Percentiles rank a stretch among this genome's conserved stretches.
phyloP scores from a whole-genome alignment of 2,888 invertebrate species.

The Scaptodrosophila latifasciaeformis region DNA sequence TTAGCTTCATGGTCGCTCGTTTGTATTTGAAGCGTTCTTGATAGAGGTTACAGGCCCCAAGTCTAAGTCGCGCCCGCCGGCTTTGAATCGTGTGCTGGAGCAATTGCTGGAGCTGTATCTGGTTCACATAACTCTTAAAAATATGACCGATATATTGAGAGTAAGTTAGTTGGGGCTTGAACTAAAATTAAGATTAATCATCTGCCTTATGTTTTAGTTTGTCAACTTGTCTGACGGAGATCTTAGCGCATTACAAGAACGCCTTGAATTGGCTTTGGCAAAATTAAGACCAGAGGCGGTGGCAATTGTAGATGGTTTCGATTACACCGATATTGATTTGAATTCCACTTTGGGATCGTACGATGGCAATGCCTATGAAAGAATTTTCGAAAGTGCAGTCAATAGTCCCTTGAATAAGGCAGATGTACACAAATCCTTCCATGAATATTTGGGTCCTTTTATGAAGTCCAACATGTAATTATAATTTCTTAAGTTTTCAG shows the following conservation, averaged over 20 bases:
- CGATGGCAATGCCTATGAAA: slow-evolving; percentile 90
- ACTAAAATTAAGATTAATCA: not conserved
- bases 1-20: slow-evolving; percentile 88
- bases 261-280: slow-evolving; percentile 82
- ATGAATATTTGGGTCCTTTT: slow-evolving; percentile 81
- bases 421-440: slow-evolving; percentile 83
- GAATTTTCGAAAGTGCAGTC: slow-evolving; percentile 85
- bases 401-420: slow-evolving; percentile 88
- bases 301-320: slow-evolving; percentile 93
- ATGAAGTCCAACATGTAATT: slow-evolving; percentile 79
- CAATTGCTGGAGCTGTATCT: slow-evolving; percentile 86
- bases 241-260: slow-evolving; percentile 77
- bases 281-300: slow-evolving; percentile 91
- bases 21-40: slow-evolving; percentile 85
- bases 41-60: slow-evolving; percentile 81
- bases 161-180: slow-evolving; percentile 76
- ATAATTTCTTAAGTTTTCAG: too few relatives aligned
- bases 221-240: slow-evolving; percentile 58
- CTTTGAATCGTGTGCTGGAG: slow-evolving; percentile 80
- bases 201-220: slow-evolving; percentile 43
- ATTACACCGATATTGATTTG: slow-evolving; percentile 85
- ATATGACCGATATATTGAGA: slow-evolving; percentile 85
- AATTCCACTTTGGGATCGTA: slow-evolving; percentile 86
- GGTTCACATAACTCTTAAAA: slow-evolving; percentile 83
- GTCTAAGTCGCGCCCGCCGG: slow-evolving; percentile 76